Percentiles rank a stretch among this genome's conserved stretches.
phyloP scores from a whole-genome alignment of 2,888 invertebrate species.

The Idaea aversata region DNA sequence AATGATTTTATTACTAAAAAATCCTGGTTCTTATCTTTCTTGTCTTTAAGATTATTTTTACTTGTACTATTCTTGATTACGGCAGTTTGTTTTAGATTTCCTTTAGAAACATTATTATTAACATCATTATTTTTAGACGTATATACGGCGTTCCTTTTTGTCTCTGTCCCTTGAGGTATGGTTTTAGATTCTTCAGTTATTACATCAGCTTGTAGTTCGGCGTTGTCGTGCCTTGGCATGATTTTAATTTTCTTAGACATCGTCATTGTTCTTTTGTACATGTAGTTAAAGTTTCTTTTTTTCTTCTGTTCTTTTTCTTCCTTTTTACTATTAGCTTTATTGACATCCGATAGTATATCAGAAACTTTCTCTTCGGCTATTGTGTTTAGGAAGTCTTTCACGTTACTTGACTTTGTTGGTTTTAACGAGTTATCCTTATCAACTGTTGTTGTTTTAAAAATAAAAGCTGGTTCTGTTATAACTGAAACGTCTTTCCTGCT shows the following conservation, averaged over 20 bases:
- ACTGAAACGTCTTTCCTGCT: neutral
- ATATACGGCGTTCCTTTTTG: neutral
- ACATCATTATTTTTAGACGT: neutral
- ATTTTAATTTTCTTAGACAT: constrained; percentile 1
- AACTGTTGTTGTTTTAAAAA: neutral
- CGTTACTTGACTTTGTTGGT: neutral
- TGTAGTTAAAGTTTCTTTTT: neutral
- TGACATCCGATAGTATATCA: neutral
- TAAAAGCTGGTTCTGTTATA: neutral
- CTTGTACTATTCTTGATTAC: neutral
- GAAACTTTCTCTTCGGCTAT: neutral
- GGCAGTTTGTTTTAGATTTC: neutral
- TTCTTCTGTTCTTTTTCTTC: constrained; percentile 5
- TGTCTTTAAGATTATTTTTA: neutral
- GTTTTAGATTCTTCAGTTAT: neutral
- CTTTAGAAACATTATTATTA: neutral
- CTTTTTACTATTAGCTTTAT: neutral
- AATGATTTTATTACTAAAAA: constrained; percentile 13
- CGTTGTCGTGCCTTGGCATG: neutral
- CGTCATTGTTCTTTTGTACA: constrained; percentile 1
- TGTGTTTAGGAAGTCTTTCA: neutral
- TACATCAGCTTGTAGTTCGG: neutral
- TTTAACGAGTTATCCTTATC: neutral
- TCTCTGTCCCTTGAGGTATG: neutral
- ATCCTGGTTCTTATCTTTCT: neutral